Evolutionary conservation across 2,113 vertebrate species (phyloP).

Genomic region (Xyliphius kryptos): DNA sequence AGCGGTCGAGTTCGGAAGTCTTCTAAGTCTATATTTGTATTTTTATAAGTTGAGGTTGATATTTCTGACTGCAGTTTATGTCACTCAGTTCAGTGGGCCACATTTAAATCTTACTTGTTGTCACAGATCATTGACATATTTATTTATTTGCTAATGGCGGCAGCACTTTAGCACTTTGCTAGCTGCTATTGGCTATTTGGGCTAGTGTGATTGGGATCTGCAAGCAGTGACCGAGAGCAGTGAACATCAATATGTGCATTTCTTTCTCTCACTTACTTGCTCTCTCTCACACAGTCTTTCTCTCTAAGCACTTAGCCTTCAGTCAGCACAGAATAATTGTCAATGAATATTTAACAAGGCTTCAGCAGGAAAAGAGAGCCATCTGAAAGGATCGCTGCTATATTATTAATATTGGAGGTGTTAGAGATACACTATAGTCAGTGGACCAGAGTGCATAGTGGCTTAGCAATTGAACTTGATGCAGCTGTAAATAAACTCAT

Average conservation of each 20-base stretch:
- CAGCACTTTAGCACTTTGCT: conserved; percentile 14
- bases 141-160: conserved; percentile 32
- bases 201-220: conserved; percentile 34
- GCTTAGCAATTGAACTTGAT: conserved; percentile 45
- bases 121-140: conserved; percentile 23
- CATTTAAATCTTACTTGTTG: conserved; percentile 9
- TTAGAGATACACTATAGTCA: conserved; percentile 47
- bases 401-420: conserved; percentile 50
- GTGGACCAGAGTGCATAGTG: conserved; percentile 45
- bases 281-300: conserved; percentile 27
- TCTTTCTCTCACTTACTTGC: conserved; percentile 13
- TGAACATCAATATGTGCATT: conserved; percentile 48
- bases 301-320: conserved; percentile 54
- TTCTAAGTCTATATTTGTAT: background rate
- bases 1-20: background rate
- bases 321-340: conserved; percentile 72
- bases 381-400: conserved; percentile 47
- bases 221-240: conserved; percentile 31
- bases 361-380: conserved; percentile 59
- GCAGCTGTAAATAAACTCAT: conserved; percentile 41
- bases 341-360: conserved; percentile 76
- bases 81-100: background rate
- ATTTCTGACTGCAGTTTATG: background rate
- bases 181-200: conserved; percentile 27
- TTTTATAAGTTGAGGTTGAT: conserved; percentile 1